These are phyloP conservation scores for Gadus chalcogrammus DNA, from an alignment of 2,113 vertebrate genomes.

Conservation along the genomic window DNA sequence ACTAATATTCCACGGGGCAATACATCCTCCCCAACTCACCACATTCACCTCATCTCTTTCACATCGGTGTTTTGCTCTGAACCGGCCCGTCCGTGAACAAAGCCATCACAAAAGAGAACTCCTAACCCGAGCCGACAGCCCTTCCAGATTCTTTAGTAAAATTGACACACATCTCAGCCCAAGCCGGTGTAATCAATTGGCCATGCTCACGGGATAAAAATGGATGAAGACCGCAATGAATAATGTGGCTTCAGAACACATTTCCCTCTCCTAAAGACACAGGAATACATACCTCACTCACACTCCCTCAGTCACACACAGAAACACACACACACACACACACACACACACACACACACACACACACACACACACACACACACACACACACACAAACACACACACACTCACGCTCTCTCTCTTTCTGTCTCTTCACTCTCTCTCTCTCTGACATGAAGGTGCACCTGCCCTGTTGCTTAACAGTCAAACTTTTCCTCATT, in stretches of 20 bases:
- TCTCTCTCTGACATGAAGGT: constrained; percentile 3
- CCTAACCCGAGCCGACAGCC: constrained; percentile 53
- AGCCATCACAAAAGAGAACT: constrained; percentile 48
- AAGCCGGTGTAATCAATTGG: constrained; percentile 56
- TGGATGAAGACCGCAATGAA: constrained; percentile 44
- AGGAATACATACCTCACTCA: not conserved
- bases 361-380: constrained; percentile 15
- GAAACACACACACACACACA: not conserved
- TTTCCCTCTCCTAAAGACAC: not conserved
- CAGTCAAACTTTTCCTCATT: constrained; percentile 16
- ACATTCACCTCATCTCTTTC: constrained; percentile 52
- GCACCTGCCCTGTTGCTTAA: constrained; percentile 58
- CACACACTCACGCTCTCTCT: not conserved
- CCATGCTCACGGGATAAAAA: constrained; percentile 53
- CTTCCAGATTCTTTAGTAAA: constrained; percentile 36
- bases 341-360: constrained; percentile 3
- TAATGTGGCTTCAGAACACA: constrained; percentile 26
- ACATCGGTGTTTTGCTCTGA: constrained; percentile 42
- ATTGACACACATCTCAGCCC: not conserved
- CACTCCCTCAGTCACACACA: constrained; percentile 22
- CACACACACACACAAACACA: too few species aligned
- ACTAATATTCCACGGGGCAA: constrained; percentile 55
- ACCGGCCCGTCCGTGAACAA: constrained; percentile 42
- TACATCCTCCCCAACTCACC: constrained; percentile 51
- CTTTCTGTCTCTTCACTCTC: too few species aligned